phyloP scores from a whole-genome alignment of 2,888 invertebrate species.

The Mimachlamys varia region DNA sequence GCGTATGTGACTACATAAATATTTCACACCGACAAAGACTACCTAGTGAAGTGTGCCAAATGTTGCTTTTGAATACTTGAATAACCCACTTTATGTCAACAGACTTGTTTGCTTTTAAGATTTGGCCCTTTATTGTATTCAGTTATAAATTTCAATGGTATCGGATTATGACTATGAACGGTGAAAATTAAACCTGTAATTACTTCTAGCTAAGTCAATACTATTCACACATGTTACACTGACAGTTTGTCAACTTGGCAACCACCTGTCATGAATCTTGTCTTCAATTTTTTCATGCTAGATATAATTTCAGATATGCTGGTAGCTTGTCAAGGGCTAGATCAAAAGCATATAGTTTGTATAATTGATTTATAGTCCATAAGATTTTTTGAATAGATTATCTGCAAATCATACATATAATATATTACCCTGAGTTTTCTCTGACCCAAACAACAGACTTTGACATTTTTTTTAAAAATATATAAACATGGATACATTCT shows the following conservation, averaged over 20 bases:
- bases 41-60: constrained; percentile 1
- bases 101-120: neutral
- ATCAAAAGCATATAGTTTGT: too few species aligned
- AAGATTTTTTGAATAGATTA: too few species aligned
- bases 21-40: neutral
- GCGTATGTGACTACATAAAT: neutral
- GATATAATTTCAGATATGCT: too few species aligned
- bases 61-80: constrained; percentile 22
- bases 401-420: too few species aligned
- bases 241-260: neutral
- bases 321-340: too few species aligned
- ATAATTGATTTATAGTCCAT: too few species aligned
- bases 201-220: neutral
- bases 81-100: constrained; percentile 22
- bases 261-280: neutral
- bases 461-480: too few species aligned
- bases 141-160: constrained; percentile 26
- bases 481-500: too few species aligned
- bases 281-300: too few species aligned
- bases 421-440: too few species aligned
- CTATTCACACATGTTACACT: neutral
- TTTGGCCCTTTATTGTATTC: constrained; percentile 20
- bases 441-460: too few species aligned
- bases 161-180: neutral
- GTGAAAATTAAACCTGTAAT: constrained; percentile 13